Evolutionary conservation across 2,113 vertebrate species (phyloP).

Genomic region (Naja naja): DNA sequence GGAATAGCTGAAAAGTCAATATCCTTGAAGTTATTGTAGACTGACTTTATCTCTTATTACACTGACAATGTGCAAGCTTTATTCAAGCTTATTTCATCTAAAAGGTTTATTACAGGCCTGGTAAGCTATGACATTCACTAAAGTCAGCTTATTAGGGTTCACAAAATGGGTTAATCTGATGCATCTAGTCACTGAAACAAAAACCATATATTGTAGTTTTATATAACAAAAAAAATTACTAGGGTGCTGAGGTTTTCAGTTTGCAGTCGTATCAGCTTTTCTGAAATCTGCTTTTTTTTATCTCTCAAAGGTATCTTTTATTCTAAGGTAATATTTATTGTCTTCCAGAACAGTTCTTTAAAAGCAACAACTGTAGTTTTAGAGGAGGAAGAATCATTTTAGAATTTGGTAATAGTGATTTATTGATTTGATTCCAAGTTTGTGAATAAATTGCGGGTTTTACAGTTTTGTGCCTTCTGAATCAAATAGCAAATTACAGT

Average conservation of each 20-base stretch:
- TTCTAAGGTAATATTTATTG: not conserved
- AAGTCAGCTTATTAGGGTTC: constrained; percentile 30
- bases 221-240: not conserved
- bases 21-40: not conserved
- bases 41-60: constrained; percentile 27
- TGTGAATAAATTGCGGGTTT: not conserved
- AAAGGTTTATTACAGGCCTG: constrained; percentile 34
- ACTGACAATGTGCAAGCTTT: constrained; percentile 35
- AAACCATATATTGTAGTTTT: not conserved
- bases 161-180: constrained; percentile 24
- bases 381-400: not conserved
- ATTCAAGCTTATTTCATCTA: constrained; percentile 37
- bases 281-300: not conserved
- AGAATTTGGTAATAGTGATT: not conserved
- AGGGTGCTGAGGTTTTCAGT: not conserved
- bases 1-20: constrained; percentile 40
- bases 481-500: not conserved
- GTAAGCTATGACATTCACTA: constrained; percentile 18
- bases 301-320: not conserved
- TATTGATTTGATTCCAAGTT: not conserved
- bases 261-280: not conserved
- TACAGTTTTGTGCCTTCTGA: not conserved
- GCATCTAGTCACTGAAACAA: constrained; percentile 27
- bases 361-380: not conserved
- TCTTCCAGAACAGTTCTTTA: not conserved